These are phyloP conservation scores for Chiropotes sagulatus DNA, from an alignment of 2,797 vertebrate genomes.

Conservation along the genomic window DNA sequence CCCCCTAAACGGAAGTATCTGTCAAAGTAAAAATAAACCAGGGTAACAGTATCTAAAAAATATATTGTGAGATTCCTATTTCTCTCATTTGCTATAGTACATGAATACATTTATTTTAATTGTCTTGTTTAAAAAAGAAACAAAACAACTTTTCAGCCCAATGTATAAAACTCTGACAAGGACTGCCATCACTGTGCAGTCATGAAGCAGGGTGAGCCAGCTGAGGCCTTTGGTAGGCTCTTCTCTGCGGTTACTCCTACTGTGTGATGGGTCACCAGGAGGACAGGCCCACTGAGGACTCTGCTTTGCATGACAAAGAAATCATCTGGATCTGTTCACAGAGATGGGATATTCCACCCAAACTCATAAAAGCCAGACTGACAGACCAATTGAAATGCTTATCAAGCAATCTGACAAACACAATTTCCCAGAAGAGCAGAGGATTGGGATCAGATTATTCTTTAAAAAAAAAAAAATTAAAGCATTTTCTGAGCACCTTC, in stretches of 20 bases:
- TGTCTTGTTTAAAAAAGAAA: not conserved
- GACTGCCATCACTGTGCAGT: not conserved
- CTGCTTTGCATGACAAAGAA: not conserved
- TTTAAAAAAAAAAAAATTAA: not conserved
- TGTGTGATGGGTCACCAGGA: not conserved
- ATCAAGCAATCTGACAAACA: not conserved
- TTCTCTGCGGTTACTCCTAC: not conserved
- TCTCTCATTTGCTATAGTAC: slow-evolving; percentile 16
- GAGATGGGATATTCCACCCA: not conserved
- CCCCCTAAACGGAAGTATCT: slow-evolving; percentile 78
- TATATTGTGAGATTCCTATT: slow-evolving; percentile 51
- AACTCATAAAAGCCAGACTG: slow-evolving; percentile 4
- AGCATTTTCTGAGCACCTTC: slow-evolving; percentile 2
- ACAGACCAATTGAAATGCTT: not conserved
- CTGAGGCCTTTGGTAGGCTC: not conserved
- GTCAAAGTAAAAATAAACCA: slow-evolving; percentile 79
- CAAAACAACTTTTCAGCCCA: not conserved
- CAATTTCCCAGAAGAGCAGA: slow-evolving; percentile 2
- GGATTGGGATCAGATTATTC: not conserved
- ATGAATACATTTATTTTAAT: not conserved
- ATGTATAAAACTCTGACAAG: slow-evolving; percentile 15
- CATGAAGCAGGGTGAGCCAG: not conserved
- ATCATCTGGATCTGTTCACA: not conserved
- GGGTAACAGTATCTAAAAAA: slow-evolving; percentile 73
- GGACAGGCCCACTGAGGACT: not conserved